These are phyloP conservation scores for Pangasius djambal DNA, from an alignment of 2,797 vertebrate genomes.

Conservation along the genomic window DNA sequence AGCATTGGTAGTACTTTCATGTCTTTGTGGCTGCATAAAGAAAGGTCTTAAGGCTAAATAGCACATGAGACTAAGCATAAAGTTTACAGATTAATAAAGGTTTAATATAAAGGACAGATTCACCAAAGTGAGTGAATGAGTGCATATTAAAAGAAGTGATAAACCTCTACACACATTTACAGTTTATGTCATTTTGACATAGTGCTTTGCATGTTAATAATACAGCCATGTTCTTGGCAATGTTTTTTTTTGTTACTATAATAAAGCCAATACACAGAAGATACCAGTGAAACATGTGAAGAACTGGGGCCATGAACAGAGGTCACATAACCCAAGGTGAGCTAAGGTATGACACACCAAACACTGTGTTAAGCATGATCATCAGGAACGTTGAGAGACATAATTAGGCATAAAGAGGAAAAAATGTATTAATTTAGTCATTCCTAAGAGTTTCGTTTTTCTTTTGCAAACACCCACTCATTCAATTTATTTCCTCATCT, in stretches of 20 bases:
- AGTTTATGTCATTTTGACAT: neutral
- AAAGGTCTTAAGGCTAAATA: neutral
- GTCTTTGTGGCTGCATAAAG: neutral
- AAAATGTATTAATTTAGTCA: neutral
- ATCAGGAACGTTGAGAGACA: neutral
- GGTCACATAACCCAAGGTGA: neutral
- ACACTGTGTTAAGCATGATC: neutral
- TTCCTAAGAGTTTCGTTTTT: neutral
- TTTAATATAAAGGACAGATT: neutral
- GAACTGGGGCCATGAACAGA: neutral
- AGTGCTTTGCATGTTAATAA: too few relatives aligned
- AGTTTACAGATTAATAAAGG: neutral
- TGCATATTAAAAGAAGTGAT: neutral
- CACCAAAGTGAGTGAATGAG: neutral
- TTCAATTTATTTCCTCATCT: neutral
- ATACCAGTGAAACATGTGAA: neutral
- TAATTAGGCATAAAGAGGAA: neutral
- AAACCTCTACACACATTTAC: neutral
- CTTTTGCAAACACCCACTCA: neutral
- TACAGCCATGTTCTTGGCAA: neutral
- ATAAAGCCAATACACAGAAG: too few relatives aligned
- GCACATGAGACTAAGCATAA: neutral
- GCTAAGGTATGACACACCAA: neutral
- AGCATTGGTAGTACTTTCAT: neutral
- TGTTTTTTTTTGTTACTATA: neutral